Base-by-base conservation (phyloP, 2,797 vertebrate species). In the Taenioides sp. region DNA sequence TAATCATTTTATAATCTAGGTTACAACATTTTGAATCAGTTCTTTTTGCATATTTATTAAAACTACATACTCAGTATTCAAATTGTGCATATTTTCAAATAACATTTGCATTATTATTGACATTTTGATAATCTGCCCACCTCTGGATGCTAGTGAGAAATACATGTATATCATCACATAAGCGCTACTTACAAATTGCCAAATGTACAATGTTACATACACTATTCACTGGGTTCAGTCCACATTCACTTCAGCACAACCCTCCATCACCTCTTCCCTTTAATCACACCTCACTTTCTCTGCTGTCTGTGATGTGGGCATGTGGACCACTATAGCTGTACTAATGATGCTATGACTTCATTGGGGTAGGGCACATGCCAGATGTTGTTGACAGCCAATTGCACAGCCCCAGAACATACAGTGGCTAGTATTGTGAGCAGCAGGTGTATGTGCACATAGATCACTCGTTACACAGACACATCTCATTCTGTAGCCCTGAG, bases 401-500 rank as follows among this genome's bases (percentile, higher is more conserved):
- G 49, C 72, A 60, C 20, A 55, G 18, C 25, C 23, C 14, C 37
- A 61, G 49, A 69, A 5, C 4, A 7, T 23, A 55, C 50, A 16
- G 28, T 25, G 28, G 18, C 25, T 25, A 22, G 22, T 58, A 34
- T 66, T 67, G 63, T 52, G 52, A 70, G 76, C 70, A 65, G 71
- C 22, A 50, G 43, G 60, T 5, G 37, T 25, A 58, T 63, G 63
- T 64, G 63, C 69, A 58, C 60, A 60, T 65, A 65, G 69, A 72
- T 75, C 69, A 31, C 67, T 34, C 68, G 61, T 72, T 76, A 71
- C 54, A 80, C 47, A 11, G 69, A 74, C 73, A 71, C 58, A 12
- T 55, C 63, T 27, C 67, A 63, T 31, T 60, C 64, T 64, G 4
- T 55, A 7, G 66, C 17, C 5, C 18, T 59, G 65, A 12, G 27